Evolutionary conservation across 2,888 invertebrate genomes (phyloP), one percentile per base, ranked within the genome.

Genomic region (Agrypnus murinus): DNA sequence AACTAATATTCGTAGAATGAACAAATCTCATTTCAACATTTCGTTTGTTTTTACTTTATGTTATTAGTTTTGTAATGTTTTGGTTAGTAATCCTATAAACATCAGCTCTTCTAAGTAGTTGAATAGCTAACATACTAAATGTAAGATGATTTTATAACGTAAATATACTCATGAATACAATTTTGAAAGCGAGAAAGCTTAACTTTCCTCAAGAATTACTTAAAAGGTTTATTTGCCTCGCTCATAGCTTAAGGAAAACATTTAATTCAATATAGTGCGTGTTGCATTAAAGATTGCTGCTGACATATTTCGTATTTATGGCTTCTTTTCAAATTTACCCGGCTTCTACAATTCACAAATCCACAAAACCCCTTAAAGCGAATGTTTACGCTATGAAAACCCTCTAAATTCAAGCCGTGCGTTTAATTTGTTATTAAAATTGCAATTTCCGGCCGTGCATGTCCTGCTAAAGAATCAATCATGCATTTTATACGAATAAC

Each of bases 361-460:
- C 32, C 50, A 15, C 15, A 40, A 57, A 65, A 55, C 43, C 53
- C 34, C 32, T 58, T 65, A 58, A 32, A 65, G 55, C 58, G 58
- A 57, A 58, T 43, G 36, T 58, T 48, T 66, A 50, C 43, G 40
- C 53, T 43, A 17, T 40, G 48, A 43, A 55, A 55, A 25, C 60
- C 40, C 59, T 60, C 57, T 53, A 60, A 59, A 70, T 65, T 65
- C 48, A 63, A 67, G 40, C 63, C 40, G 67, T 46, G 19, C 36
- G 63, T 67, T 73, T 74, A 76, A 77, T 77, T 76, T 72, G 72
- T 74, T 75, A 77, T 76, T 76, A 74, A 77, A 77, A 77, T 74
- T 74, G 70, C 75, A 75, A 77, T 77, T 77, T 77, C 77, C 77
- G 74, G 69, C 38, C 57, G 66, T 50, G 36, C 69, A 65, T 62